Evolutionary conservation across 2,888 invertebrate species (phyloP).

Genomic region (Machimus atricapillus): DNA sequence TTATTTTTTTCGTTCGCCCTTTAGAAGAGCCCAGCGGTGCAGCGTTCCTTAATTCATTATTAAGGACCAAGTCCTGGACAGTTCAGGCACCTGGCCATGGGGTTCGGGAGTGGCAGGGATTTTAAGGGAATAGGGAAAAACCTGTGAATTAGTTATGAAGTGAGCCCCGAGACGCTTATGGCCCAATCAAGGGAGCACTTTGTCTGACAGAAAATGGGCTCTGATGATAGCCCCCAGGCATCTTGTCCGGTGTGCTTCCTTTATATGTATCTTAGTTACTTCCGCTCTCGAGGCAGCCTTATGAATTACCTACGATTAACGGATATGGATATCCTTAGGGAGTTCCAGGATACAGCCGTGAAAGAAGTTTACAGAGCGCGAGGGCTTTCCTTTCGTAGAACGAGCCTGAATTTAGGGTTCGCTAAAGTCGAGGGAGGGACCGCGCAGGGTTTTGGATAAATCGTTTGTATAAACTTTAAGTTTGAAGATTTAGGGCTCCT

Average conservation of each 20-base stretch:
- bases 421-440: not conserved
- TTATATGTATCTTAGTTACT: not conserved
- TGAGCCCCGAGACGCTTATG: not conserved
- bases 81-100: not conserved
- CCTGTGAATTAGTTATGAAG: slow-evolving; percentile 31
- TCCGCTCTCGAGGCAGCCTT: slow-evolving; percentile 10
- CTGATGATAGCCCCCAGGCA: slow-evolving; percentile 21
- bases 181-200: slow-evolving; percentile 8
- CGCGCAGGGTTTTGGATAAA: not conserved
- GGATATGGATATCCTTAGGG: not conserved
- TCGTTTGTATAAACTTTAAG: not conserved
- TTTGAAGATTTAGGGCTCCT: not conserved
- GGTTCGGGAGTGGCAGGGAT: not conserved
- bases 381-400: not conserved
- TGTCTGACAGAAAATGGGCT: slow-evolving; percentile 9
- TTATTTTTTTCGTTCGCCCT: not conserved
- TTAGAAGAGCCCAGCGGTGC: not conserved
- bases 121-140: slow-evolving; percentile 4
- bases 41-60: slow-evolving; percentile 31
- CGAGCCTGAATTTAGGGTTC: not conserved
- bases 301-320: slow-evolving; percentile 30
- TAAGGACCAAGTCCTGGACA: not conserved
- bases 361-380: not conserved
- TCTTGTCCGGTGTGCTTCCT: not conserved
- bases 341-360: not conserved